phyloP scores from a whole-genome alignment of 2,888 invertebrate genomes.

The Zaprionus obscuricornis region DNA sequence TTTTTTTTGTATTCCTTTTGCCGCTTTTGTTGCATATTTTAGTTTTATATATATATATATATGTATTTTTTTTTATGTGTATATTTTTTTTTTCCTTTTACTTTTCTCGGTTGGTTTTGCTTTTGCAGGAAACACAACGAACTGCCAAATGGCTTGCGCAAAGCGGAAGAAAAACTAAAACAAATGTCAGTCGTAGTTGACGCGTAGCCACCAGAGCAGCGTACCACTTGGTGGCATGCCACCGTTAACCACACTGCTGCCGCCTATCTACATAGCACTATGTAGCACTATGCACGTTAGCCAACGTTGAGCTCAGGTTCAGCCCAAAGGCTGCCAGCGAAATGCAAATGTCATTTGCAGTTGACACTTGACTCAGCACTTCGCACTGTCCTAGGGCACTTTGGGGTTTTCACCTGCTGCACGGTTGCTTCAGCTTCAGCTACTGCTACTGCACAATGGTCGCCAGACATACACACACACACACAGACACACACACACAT shows the following conservation, averaged over 20 bases:
- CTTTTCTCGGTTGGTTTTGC: constrained; percentile 1
- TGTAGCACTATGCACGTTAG: constrained; percentile 8
- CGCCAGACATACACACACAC: constrained; percentile 27
- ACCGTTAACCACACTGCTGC: background rate
- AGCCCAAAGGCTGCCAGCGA: constrained; percentile 59
- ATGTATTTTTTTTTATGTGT: constrained; percentile 17
- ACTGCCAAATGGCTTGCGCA: constrained; percentile 76
- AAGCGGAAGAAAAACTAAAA: constrained; percentile 79
- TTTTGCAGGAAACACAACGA: constrained; percentile 62
- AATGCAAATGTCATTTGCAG: constrained; percentile 78
- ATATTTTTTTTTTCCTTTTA: constrained; percentile 6
- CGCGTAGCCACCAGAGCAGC: constrained; percentile 66
- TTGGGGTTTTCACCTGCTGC: constrained; percentile 77
- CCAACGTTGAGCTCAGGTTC: constrained; percentile 5
- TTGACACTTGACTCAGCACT: constrained; percentile 78
- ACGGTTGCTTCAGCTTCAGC: constrained; percentile 27
- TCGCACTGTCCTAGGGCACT: constrained; percentile 77
- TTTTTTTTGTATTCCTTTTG: no score
- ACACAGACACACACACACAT: constrained; percentile 19
- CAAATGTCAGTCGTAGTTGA: constrained; percentile 76
- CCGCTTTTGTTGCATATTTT: constrained; percentile 62
- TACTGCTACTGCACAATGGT: constrained; percentile 52
- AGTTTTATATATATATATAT: no score
- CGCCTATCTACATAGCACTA: constrained; percentile 13
- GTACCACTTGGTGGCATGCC: constrained; percentile 12